phyloP scores from a whole-genome alignment of 2,797 vertebrate species.

The Paratrypauchen microcephalus region DNA sequence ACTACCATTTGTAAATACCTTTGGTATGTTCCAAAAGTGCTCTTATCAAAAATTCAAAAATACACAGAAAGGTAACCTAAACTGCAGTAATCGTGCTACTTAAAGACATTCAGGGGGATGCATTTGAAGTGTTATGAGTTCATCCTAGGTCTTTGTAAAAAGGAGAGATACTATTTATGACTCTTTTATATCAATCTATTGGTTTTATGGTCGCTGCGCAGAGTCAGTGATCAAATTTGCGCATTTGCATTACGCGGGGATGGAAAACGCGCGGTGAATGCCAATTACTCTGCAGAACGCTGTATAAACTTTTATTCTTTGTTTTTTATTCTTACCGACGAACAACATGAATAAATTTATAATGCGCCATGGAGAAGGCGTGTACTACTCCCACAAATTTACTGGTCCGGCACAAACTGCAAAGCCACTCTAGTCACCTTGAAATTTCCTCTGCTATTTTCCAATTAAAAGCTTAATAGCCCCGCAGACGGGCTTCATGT shows the following conservation, averaged over 20 bases:
- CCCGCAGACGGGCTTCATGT: constrained; percentile 94
- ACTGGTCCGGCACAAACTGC: constrained; percentile 83
- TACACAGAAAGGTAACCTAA: no score
- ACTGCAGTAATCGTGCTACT: no score
- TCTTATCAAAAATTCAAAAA: background rate
- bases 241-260: constrained; percentile 15
- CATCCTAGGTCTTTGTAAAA: constrained; percentile 12
- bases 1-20: no score
- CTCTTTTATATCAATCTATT: constrained; percentile 17
- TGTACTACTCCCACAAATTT: constrained; percentile 78
- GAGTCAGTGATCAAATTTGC: background rate
- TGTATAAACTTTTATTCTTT: constrained; percentile 67
- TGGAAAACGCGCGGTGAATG: constrained; percentile 7
- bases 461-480: constrained; percentile 99
- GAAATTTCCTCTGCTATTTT: constrained; percentile 94
- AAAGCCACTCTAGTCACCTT: constrained; percentile 90
- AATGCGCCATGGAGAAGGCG: constrained; percentile 54
- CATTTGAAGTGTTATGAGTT: background rate
- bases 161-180: constrained; percentile 16
- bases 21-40: background rate
- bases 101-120: background rate
- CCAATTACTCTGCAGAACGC: constrained; percentile 34
- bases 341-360: constrained; percentile 76
- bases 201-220: constrained; percentile 7
- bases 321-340: constrained; percentile 66